A percentile compares a stretch with the other conserved stretches of the same genome.
Evolutionary conservation across 1,140 invertebrate species (phyloP).

Genomic region (Drosophila bifasciata): DNA sequence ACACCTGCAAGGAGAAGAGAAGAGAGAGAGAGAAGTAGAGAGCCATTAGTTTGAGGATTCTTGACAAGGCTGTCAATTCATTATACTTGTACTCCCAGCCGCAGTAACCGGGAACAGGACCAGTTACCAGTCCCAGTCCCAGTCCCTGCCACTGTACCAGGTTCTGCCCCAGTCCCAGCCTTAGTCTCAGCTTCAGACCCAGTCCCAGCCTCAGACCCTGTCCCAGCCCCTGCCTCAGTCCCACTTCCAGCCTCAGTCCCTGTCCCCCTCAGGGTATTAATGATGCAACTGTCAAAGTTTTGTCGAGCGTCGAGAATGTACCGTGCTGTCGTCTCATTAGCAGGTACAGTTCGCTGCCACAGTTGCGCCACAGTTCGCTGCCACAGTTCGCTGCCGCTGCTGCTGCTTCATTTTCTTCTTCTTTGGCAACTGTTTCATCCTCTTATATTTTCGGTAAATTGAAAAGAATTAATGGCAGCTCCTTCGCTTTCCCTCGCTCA

Average conservation of each 20-base stretch:
- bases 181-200: too few species aligned
- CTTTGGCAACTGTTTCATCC: not conserved
- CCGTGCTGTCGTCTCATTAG: constrained; percentile 48
- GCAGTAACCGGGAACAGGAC: too few species aligned
- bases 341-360: not conserved
- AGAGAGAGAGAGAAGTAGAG: constrained; percentile 4
- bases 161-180: too few species aligned
- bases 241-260: too few species aligned
- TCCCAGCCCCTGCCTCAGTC: too few species aligned
- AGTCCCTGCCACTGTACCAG: too few species aligned
- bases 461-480: constrained; percentile 57
- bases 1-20: constrained; percentile 57
- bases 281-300: constrained; percentile 74
- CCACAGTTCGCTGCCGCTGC: too few species aligned
- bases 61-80: constrained; percentile 51
- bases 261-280: constrained; percentile 38
- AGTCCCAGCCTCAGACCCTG: too few species aligned
- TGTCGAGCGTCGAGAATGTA: constrained; percentile 25
- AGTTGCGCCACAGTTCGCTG: too few species aligned
- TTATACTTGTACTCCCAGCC: constrained; percentile 21
- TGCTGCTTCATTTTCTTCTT: too few species aligned
- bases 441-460: constrained; percentile 16
- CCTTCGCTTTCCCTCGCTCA: not conserved
- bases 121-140: too few species aligned
- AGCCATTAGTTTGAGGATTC: constrained; percentile 47